Evolutionary conservation across 2,797 vertebrate species (phyloP), one percentile per base, ranked within the genome.

Genomic region (Glyptemys insculpta): DNA sequence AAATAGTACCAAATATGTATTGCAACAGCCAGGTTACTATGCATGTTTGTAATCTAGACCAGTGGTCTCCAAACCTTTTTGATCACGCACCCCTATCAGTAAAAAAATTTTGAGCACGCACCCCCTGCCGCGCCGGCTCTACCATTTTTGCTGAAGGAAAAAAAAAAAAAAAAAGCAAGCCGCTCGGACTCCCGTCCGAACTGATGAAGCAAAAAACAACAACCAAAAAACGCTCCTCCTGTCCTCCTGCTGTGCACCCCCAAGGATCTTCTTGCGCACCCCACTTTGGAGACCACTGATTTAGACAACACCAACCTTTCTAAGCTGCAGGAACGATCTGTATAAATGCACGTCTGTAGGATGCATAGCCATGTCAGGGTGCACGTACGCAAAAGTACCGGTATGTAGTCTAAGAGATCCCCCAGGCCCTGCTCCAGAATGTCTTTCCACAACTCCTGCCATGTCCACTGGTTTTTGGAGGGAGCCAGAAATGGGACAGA

Each of bases 301-400:
- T 50, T 52, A 19, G 79, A 19, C 6, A 52, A 86, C 21, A 1
- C 18, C 0, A 11, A 19, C 0, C 0, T n/a, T 79, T 31, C 41
- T 57, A 5, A 25, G 37, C n/a, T 7, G 6, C 1, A 44, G 7
- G 12, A 76, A 54, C 1, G 50, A 37, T 27, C 76, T 2, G 1
- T 2, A 3, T 49, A 86, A 91, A 54, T 5, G 83, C 49, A 47
- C 23, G 34, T 44, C 41, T 27, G 25, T 78, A 78, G 44, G 74
- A 78, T 16, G 23, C 44, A 78, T 31, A 78, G 74, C 8, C 27
- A 78, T 4, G 44, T 16, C 74, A 16, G 0, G 0, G 57, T 0
- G 53, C 74, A 78, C 1, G 29, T 80, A 41, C 21, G 15, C 5
- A 8, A 54, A 41, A 72, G 8, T 50, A 50, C 14, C 50, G 5